phyloP scores from a whole-genome alignment of 2,888 invertebrate species.

The Nomada fucata region DNA sequence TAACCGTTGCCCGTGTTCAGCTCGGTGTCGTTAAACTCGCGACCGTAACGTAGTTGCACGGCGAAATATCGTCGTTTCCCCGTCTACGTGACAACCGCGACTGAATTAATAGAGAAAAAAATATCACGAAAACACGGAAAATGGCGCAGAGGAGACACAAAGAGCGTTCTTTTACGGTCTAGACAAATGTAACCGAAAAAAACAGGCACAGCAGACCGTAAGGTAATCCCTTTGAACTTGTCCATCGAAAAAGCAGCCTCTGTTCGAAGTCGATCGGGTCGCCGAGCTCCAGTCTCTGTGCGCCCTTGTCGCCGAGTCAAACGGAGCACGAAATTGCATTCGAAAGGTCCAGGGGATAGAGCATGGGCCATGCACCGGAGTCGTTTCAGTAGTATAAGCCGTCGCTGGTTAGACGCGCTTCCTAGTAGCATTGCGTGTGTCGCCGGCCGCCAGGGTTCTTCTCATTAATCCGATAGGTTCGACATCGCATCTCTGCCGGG shows the following conservation, averaged over 20 bases:
- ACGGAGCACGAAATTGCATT: slow-evolving; percentile 49
- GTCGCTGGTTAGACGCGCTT: slow-evolving; percentile 7
- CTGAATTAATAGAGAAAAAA: not conserved
- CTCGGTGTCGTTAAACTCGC: slow-evolving; percentile 56
- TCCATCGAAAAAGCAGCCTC: slow-evolving; percentile 4
- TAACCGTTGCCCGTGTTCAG: slow-evolving; percentile 24
- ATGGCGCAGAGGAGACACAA: slow-evolving; percentile 1
- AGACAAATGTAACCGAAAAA: slow-evolving; percentile 49
- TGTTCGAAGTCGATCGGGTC: not conserved
- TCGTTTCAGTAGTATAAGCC: slow-evolving; percentile 32
- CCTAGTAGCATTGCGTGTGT: not conserved
- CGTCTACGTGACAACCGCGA: not conserved
- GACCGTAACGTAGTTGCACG: slow-evolving; percentile 12
- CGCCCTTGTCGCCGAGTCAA: slow-evolving; percentile 8
- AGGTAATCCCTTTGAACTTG: slow-evolving; percentile 56
- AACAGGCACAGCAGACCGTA: slow-evolving; percentile 47
- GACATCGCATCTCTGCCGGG: not conserved
- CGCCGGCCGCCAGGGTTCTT: not conserved
- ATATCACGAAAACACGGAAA: not conserved
- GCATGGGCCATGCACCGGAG: not conserved
- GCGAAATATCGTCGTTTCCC: not conserved
- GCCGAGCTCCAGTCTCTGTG: not conserved
- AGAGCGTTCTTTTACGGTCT: slow-evolving; percentile 19
- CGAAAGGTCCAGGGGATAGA: not conserved
- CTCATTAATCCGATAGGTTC: not conserved